phyloP scores from a whole-genome alignment of 2,888 invertebrate genomes.

The Apodemia hepburni region DNA sequence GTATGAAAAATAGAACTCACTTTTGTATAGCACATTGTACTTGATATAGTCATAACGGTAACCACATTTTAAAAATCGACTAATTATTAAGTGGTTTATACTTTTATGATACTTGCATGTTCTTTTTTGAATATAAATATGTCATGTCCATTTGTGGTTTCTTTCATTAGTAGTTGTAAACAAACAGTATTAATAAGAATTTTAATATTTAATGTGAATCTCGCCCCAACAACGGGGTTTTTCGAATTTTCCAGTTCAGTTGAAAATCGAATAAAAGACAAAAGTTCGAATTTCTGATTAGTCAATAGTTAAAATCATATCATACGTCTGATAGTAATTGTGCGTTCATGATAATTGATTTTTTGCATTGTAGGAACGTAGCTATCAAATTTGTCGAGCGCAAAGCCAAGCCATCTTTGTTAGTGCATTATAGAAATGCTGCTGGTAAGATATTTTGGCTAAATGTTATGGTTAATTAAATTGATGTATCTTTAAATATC shows the following conservation, averaged over 20 bases:
- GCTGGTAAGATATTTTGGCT: not conserved
- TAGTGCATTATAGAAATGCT: not conserved
- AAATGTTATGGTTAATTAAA: not conserved
- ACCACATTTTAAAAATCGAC: too few relatives aligned
- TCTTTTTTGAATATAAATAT: slow-evolving; percentile 23
- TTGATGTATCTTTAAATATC: not conserved
- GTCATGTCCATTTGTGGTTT: slow-evolving; percentile 39
- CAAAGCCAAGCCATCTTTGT: not conserved
- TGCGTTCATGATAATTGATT: not conserved
- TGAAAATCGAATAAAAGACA: slow-evolving; percentile 33
- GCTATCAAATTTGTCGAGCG: not conserved
- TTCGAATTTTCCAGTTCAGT: slow-evolving; percentile 24
- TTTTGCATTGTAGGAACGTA: not conserved
- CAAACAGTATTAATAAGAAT: slow-evolving; percentile 58
- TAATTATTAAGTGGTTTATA: not conserved
- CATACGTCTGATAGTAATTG: slow-evolving; percentile 44
- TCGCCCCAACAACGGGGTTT: slow-evolving; percentile 40
- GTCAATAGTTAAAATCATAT: slow-evolving; percentile 69
- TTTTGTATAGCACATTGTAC: not conserved
- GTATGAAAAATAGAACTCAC: not conserved
- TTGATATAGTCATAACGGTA: not conserved
- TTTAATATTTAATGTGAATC: slow-evolving; percentile 41
- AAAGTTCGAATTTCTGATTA: slow-evolving; percentile 38
- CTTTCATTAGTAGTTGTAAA: slow-evolving; percentile 45
- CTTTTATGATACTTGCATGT: not conserved